Conservation (phyloP, 2,113 vertebrate species). For the Ceratotherium simum region DNA sequence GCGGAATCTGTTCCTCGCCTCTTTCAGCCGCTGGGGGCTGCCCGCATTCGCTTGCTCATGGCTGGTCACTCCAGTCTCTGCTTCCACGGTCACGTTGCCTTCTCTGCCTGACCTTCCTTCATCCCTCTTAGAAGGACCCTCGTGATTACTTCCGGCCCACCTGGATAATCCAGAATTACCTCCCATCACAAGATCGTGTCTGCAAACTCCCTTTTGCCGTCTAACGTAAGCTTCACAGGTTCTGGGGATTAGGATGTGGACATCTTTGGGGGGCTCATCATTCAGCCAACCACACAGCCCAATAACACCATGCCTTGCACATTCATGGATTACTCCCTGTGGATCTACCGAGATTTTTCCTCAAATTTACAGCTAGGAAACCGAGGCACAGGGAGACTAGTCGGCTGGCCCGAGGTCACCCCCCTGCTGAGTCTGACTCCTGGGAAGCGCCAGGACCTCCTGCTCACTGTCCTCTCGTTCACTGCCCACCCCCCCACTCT, state of each 20-base stretch:
- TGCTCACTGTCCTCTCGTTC: neutral
- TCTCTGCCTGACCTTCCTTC: neutral
- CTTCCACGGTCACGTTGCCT: rapidly evolving
- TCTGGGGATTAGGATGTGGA: rapidly evolving
- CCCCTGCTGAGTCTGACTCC: neutral
- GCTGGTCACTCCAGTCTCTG: neutral
- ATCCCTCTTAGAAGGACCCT: rapidly evolving
- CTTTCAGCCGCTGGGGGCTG: rapidly evolving
- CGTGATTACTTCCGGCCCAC: rapidly evolving
- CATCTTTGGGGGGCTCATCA: neutral
- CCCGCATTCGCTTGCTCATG: neutral
- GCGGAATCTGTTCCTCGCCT: too few relatives aligned
- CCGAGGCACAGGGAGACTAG: neutral
- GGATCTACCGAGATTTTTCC: neutral
- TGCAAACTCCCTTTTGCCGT: neutral
- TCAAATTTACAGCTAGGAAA: neutral
- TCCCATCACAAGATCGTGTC: neutral
- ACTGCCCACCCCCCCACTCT: rapidly evolving
- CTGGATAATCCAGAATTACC: neutral
- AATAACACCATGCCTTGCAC: neutral
- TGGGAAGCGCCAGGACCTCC: too few relatives aligned
- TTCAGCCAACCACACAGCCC: neutral
- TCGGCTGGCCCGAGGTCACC: neutral
- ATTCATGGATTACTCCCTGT: rapidly evolving
- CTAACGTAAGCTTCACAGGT: rapidly evolving